A percentile compares a stretch with the other conserved stretches of the same genome.
phyloP scores from a whole-genome alignment of 2,113 vertebrate species.

The Halichoeres trimaculatus region DNA sequence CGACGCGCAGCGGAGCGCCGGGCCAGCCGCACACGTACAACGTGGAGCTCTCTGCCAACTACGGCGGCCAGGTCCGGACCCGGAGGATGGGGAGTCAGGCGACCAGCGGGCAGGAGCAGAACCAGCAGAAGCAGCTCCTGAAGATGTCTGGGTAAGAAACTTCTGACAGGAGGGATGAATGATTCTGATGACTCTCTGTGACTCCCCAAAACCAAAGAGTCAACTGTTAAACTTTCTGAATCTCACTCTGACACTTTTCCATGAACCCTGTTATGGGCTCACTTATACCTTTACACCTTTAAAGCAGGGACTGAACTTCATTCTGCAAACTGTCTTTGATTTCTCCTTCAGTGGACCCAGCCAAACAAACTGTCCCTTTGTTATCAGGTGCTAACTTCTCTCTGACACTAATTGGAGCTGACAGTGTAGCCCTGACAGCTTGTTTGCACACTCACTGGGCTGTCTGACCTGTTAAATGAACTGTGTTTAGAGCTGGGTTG shows the following conservation, averaged over 20 bases:
- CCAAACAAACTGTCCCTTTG: background rate
- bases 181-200: conserved; percentile 18
- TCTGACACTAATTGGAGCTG: background rate
- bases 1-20: conserved; percentile 72
- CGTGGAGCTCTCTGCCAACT: conserved; percentile 82
- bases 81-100: conserved; percentile 86
- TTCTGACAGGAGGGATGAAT: conserved; percentile 4
- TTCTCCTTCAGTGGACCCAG: background rate
- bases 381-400: background rate
- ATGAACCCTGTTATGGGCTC: background rate
- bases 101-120: conserved; percentile 70
- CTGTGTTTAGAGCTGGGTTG: background rate
- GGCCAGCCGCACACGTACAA: conserved; percentile 83
- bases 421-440: background rate
- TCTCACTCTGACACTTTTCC: background rate
- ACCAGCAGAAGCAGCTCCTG: conserved; percentile 75
- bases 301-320: background rate
- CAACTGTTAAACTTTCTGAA: background rate
- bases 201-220: conserved; percentile 3
- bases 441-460: background rate
- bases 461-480: conserved; percentile 16
- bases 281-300: background rate
- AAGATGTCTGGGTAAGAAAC: conserved; percentile 84
- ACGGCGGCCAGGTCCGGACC: conserved; percentile 83
- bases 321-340: background rate